Base-by-base conservation (phyloP, 2,888 invertebrate genomes). In the Agriopis marginaria region DNA sequence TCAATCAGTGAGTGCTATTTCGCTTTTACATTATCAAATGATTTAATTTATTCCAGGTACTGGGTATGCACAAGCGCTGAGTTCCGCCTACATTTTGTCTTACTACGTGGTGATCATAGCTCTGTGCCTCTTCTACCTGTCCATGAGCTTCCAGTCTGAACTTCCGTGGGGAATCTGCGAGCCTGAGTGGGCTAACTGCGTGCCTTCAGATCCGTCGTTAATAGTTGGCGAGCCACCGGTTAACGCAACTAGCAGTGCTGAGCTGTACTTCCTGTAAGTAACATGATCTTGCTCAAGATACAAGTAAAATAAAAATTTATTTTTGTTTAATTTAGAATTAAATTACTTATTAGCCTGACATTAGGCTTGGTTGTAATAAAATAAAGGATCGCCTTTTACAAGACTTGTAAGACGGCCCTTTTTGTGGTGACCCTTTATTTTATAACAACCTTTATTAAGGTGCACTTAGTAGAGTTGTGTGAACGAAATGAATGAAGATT, bases 21-120 rank as follows among this genome's bases (percentile, higher is more conserved):
- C 17, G 17, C 17, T 23, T 23, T 23, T 23, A 23, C 17, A 23
- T 23, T 1, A 23, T 23, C 0, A 45, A 7, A 7, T 42, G 42
- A 8, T 42, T 42, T 8, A 3, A 50, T 50, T 23, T 51, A 17
- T 58, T 58, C 12, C 17, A 61, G 61, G 61, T 8, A 61, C 61
- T 17, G 61, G 61, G 8, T 61, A 61, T 8, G 61, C 61, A 10
- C 96, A 96, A 77, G 92, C 96, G 5, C 79, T 96, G 12, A 95
- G 95, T 0, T 95, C 95, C 14, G 90, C 95, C 12, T 96, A 95
- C 76, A 96, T 97, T n/a, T 94, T 97, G 1, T 96, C 97, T 0
- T 98, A 97, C 86, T 98, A 97, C 85, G 96, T 96, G 62, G 96
- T 96, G 0, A 90, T 97, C 61, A 96, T 97, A 92, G 96, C 96